Conservation (phyloP, 2,797 vertebrate genomes). For the Micromesistius poutassou region DNA sequence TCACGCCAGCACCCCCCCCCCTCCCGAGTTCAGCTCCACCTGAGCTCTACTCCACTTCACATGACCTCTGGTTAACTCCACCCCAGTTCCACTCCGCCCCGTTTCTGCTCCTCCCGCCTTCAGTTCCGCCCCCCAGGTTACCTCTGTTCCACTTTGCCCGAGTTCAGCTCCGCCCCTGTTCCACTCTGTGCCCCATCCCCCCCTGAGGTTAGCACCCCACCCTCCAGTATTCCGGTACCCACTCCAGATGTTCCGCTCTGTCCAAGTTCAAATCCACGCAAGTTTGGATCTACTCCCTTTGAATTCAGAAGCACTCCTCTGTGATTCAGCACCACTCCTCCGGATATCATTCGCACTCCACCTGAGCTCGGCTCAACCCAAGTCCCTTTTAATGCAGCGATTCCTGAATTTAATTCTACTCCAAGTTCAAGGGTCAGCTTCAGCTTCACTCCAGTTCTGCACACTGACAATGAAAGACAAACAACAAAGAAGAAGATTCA, state of each 20-base stretch:
- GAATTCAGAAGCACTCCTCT: neutral
- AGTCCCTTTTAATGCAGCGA: too few species aligned
- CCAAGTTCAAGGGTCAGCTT: too few species aligned
- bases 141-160: neutral
- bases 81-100: neutral
- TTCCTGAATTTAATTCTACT: neutral
- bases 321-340: neutral
- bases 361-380: neutral
- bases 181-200: neutral
- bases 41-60: constrained; percentile 37
- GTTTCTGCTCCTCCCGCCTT: neutral
- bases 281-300: too few species aligned
- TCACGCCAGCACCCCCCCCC: neutral
- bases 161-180: neutral
- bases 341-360: too few species aligned
- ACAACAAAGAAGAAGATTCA: too few species aligned
- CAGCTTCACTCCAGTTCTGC: too few species aligned
- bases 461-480: too few species aligned
- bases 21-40: constrained; percentile 60
- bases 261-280: too few species aligned
- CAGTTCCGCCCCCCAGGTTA: neutral
- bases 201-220: neutral
- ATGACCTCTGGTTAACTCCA: neutral
- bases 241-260: too few species aligned
- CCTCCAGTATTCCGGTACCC: too few species aligned